Evolutionary conservation across 35 echinoderm and acorn worm species (phyloP).

Genomic region (Amphiura filiformis): DNA sequence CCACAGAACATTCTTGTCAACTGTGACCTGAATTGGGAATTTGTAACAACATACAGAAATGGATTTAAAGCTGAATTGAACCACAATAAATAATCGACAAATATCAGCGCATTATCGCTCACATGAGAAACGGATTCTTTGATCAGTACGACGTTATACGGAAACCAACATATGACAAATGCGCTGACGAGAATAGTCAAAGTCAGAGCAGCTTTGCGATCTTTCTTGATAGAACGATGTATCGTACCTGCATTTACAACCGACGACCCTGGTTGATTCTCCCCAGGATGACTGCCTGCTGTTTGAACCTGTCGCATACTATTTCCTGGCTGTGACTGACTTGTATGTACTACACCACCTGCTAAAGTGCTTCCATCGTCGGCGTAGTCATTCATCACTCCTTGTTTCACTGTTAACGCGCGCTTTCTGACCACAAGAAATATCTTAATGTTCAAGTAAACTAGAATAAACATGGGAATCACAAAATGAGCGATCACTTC

Average conservation of each 20-base stretch:
- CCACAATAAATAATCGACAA: constrained; percentile 17
- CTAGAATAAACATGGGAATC: background rate
- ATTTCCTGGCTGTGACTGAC: background rate
- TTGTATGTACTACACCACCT: too few species aligned
- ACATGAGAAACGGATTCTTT: background rate
- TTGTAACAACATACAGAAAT: constrained; percentile 16
- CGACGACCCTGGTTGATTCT: too few species aligned
- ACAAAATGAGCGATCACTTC: background rate
- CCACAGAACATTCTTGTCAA: background rate
- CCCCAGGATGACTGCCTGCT: background rate
- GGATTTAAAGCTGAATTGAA: constrained; percentile 40
- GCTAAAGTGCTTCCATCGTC: too few species aligned
- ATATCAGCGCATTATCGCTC: background rate
- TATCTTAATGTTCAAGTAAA: constrained; percentile 11
- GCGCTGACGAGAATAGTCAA: constrained; percentile 21
- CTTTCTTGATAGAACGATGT: background rate
- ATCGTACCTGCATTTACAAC: too few species aligned
- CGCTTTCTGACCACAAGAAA: constrained; percentile 24
- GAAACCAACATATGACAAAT: constrained; percentile 29
- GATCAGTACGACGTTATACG: constrained; percentile 1
- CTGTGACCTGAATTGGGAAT: constrained; percentile 2
- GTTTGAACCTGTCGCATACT: too few species aligned
- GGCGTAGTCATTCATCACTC: too few species aligned
- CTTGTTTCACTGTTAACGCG: background rate
- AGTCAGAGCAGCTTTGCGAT: constrained; percentile 25